Percentiles rank a stretch among this genome's conserved stretches.
Conservation (phyloP, 1,140 invertebrate genomes). For the Drosophila navojoa region DNA sequence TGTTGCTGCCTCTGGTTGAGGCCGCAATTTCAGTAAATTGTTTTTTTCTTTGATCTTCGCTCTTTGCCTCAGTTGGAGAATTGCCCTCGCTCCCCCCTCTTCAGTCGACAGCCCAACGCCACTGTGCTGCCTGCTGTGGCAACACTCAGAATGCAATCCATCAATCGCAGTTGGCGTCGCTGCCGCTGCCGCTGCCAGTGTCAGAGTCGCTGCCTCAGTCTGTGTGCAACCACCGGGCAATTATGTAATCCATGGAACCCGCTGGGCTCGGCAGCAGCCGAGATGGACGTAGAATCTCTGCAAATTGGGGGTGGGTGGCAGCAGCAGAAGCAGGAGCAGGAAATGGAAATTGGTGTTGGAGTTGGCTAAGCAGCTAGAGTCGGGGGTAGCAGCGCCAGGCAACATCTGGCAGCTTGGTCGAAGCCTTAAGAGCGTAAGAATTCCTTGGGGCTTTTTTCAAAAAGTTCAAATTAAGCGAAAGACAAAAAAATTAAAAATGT, state of each 20-base stretch:
- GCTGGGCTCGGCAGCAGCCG: slow-evolving; percentile 36
- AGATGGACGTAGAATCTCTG: slow-evolving; percentile 8
- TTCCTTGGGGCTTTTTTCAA: not conserved
- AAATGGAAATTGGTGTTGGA: not conserved
- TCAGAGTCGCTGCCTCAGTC: not conserved
- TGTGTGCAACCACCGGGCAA: slow-evolving; percentile 62
- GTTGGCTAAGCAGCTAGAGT: not conserved
- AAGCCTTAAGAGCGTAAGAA: not conserved
- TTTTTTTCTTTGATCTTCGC: slow-evolving; percentile 67
- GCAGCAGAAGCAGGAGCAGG: not conserved
- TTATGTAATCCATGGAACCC: slow-evolving; percentile 62
- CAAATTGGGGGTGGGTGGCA: not conserved
- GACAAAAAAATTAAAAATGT: not conserved
- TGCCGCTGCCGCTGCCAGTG: not conserved
- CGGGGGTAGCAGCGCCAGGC: not conserved
- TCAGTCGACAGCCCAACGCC: slow-evolving; percentile 14
- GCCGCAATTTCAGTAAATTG: slow-evolving; percentile 49
- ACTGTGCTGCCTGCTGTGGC: slow-evolving; percentile 38
- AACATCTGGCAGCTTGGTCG: not conserved
- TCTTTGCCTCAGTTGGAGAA: slow-evolving; percentile 27
- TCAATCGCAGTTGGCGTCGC: slow-evolving; percentile 52
- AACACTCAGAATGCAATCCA: slow-evolving; percentile 79
- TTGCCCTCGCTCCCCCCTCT: not conserved
- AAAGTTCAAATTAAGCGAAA: not conserved
- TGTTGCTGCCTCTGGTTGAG: slow-evolving; percentile 43